A percentile compares a stretch with the other conserved stretches of the same genome.
phyloP scores from a whole-genome alignment of 1,140 invertebrate species.

The Aplysia californica region DNA sequence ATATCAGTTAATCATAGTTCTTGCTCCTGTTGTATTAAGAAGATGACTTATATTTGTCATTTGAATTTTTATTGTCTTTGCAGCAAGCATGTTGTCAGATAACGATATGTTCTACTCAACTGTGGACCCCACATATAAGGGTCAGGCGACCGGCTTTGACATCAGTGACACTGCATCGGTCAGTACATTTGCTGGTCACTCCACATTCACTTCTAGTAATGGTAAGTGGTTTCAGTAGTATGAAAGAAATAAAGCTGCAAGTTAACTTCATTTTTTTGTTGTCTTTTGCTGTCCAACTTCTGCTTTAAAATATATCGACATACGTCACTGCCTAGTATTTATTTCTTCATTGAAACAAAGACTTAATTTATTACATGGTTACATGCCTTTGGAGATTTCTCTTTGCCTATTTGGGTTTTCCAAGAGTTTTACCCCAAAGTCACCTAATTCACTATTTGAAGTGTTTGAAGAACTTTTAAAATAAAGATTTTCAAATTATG shows the following conservation, averaged over 20 bases:
- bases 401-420: too few species aligned
- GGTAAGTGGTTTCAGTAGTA: constrained; percentile 10
- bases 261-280: not conserved
- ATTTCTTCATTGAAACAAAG: not conserved
- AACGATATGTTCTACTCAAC: constrained; percentile 25
- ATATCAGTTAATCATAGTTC: too few species aligned
- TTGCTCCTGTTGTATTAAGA: too few species aligned
- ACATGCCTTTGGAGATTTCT: too few species aligned
- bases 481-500: too few species aligned
- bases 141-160: not conserved
- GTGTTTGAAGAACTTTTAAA: too few species aligned
- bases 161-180: constrained; percentile 23
- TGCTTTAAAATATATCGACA: too few species aligned
- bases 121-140: not conserved
- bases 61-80: too few species aligned
- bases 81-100: constrained; percentile 18
- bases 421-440: too few species aligned
- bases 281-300: not conserved
- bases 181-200: constrained; percentile 12
- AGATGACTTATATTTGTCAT: not conserved
- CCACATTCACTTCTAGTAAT: constrained; percentile 5
- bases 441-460: too few species aligned
- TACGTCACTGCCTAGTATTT: too few species aligned
- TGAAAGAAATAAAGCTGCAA: not conserved
- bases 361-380: not conserved